A percentile compares a stretch with the other conserved stretches of the same genome.
phyloP scores from a whole-genome alignment of 2,797 vertebrate species.

The Gymnopithys bicolor region DNA sequence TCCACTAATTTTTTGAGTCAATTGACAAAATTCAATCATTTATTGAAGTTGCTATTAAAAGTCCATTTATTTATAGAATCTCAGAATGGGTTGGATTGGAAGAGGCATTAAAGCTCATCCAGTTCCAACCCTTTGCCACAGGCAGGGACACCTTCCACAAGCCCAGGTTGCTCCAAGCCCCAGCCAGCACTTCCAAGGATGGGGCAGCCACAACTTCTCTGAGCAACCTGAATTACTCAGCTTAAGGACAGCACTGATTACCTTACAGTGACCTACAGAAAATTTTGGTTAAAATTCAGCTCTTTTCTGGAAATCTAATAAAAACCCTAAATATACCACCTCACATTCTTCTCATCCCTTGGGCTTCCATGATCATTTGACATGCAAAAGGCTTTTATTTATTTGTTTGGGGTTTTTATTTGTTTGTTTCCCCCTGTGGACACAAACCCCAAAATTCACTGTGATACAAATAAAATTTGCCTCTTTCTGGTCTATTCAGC shows the following conservation, averaged over 20 bases:
- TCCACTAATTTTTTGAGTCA: rapidly evolving
- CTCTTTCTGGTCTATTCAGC: neutral
- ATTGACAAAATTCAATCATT: neutral
- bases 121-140: neutral
- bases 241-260: neutral
- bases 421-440: neutral
- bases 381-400: neutral
- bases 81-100: neutral
- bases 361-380: neutral
- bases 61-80: neutral
- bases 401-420: too few species aligned
- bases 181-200: neutral
- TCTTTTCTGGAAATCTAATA: neutral
- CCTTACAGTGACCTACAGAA: neutral
- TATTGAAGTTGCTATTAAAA: neutral
- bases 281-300: neutral
- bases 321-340: neutral
- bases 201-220: neutral
- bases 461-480: neutral
- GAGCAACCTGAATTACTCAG: rapidly evolving
- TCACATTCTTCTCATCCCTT: rapidly evolving
- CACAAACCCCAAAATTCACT: neutral
- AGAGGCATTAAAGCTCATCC: neutral
- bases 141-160: neutral
- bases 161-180: rapidly evolving